Conservation (phyloP, 2,797 vertebrate genomes). For the Nasua narica region DNA sequence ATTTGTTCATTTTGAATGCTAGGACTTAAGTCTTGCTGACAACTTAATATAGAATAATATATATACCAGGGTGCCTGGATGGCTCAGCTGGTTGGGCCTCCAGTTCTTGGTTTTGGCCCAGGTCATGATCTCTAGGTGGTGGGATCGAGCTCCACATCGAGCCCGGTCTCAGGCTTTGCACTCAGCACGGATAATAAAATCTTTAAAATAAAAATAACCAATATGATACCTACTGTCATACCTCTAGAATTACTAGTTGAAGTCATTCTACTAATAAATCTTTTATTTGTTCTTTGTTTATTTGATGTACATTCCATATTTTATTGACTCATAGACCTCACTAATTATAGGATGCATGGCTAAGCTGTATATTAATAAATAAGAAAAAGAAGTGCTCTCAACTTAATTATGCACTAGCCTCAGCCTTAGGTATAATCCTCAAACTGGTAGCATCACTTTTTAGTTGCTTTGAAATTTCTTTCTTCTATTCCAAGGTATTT, state of each 20-base stretch:
- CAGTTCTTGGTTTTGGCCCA: neutral
- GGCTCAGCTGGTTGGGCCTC: neutral
- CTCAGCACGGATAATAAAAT: neutral
- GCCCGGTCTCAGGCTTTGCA: neutral
- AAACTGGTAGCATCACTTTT: neutral
- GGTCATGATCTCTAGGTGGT: neutral
- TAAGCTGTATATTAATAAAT: neutral
- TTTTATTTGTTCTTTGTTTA: neutral
- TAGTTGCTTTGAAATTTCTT: neutral
- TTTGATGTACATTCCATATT: neutral
- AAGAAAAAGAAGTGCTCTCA: neutral
- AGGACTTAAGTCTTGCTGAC: neutral
- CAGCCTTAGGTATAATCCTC: neutral
- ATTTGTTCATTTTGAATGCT: neutral
- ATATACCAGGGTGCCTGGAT: neutral
- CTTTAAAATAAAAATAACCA: neutral
- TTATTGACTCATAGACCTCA: neutral
- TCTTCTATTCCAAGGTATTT: neutral
- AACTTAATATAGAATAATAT: neutral
- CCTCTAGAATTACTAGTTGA: neutral
- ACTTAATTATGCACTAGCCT: neutral
- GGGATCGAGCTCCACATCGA: neutral
- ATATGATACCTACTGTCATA: neutral
- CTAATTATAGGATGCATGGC: neutral
- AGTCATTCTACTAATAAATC: neutral